These are phyloP conservation scores for Morpho helenor DNA, from an alignment of 2,888 invertebrate genomes.

Conservation along the genomic window DNA sequence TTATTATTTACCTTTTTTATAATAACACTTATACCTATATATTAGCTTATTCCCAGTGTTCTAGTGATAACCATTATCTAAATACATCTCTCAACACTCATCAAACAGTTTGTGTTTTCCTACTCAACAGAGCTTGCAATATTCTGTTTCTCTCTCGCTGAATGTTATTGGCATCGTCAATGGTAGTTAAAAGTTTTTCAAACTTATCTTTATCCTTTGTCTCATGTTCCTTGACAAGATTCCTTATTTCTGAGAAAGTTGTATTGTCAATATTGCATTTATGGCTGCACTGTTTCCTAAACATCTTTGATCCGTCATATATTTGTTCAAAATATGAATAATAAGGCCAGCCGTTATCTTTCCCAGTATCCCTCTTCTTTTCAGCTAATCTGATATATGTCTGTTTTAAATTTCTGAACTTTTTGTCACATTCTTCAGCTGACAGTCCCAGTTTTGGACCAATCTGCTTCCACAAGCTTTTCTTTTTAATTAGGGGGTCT, in stretches of 20 bases:
- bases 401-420: conserved; percentile 67
- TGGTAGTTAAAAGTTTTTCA: conserved; percentile 49
- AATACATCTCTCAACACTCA: too few relatives aligned
- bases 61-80: too few relatives aligned
- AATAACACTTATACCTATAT: too few relatives aligned
- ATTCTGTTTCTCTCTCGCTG: conserved; percentile 66
- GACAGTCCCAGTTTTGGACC: conserved; percentile 50
- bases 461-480: conserved; percentile 54
- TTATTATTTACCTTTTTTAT: too few relatives aligned
- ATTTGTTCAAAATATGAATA: conserved; percentile 62
- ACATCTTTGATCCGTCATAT: conserved; percentile 39
- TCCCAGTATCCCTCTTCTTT: conserved; percentile 48
- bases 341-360: conserved; percentile 60
- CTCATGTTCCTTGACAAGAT: conserved; percentile 40
- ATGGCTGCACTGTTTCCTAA: conserved; percentile 25
- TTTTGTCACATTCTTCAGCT: conserved; percentile 62
- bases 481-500: conserved; percentile 59
- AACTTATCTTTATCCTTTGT: conserved; percentile 49
- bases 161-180: conserved; percentile 62
- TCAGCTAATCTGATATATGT: conserved; percentile 61
- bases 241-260: conserved; percentile 45
- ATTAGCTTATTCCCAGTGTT: too few relatives aligned
- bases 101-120: conserved; percentile 28
- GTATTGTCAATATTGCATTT: conserved; percentile 36
- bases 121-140: conserved; percentile 53